These are phyloP conservation scores for Fabriciana adippe DNA, from an alignment of 2,888 invertebrate species.

Conservation along the genomic window DNA sequence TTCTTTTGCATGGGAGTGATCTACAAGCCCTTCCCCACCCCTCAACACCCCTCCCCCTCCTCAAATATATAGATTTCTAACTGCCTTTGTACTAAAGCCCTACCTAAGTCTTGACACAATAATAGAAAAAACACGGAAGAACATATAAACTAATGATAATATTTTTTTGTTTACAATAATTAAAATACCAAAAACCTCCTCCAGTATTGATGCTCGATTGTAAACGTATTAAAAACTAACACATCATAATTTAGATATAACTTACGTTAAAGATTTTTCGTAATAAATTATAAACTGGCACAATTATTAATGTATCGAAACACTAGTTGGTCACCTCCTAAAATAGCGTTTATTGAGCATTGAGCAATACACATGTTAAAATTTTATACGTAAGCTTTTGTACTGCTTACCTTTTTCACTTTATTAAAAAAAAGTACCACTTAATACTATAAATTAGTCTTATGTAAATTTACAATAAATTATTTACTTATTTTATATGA, in stretches of 20 bases:
- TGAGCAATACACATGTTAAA: constrained; percentile 47
- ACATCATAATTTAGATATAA: too few relatives aligned
- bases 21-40: too few relatives aligned
- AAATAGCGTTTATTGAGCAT: constrained; percentile 68
- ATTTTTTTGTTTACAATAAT: too few relatives aligned
- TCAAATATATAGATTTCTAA: too few relatives aligned
- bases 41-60: too few relatives aligned
- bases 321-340: constrained; percentile 60
- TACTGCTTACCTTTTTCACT: constrained; percentile 23
- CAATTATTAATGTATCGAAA: constrained; percentile 12
- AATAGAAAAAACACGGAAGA: too few relatives aligned
- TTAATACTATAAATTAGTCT: not conserved
- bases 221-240: not conserved
- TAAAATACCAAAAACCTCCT: too few relatives aligned
- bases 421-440: not conserved
- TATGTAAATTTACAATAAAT: not conserved
- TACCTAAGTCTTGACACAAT: too few relatives aligned
- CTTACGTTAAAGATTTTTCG: too few relatives aligned
- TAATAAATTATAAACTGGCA: constrained; percentile 1
- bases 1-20: too few relatives aligned
- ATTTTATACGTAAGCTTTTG: constrained; percentile 17
- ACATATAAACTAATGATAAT: too few relatives aligned
- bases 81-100: too few relatives aligned
- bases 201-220: not conserved
- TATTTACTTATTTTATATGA: not conserved